Evolutionary conservation across 2,797 vertebrate genomes (phyloP).

Genomic region (Hydrophis major): DNA sequence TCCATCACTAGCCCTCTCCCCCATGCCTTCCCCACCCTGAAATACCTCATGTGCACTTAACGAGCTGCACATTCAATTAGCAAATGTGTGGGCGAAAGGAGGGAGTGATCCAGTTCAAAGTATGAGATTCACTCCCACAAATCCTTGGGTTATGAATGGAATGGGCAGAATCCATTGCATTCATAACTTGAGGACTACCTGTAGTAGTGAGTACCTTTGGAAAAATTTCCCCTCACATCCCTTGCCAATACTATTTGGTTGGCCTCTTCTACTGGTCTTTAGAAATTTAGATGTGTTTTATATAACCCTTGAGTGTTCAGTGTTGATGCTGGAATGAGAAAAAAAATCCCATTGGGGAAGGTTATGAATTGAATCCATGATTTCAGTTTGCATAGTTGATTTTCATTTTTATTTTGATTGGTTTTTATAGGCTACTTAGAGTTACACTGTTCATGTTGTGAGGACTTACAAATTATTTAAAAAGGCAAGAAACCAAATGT

Average conservation of each 20-base stretch:
- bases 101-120: too few species aligned
- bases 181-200: too few species aligned
- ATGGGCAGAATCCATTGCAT: too few species aligned
- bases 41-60: too few species aligned
- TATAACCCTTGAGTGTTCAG: not conserved
- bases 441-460: not conserved
- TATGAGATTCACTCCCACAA: too few species aligned
- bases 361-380: not conserved
- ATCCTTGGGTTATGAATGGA: too few species aligned
- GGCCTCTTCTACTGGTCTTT: not conserved
- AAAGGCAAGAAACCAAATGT: not conserved
- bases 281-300: not conserved
- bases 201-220: not conserved
- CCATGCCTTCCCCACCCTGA: too few species aligned
- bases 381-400: not conserved
- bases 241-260: not conserved
- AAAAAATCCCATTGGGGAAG: not conserved
- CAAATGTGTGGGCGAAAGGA: too few species aligned
- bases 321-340: not conserved
- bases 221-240: not conserved
- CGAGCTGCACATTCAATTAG: too few species aligned
- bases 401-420: not conserved
- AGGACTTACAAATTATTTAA: not conserved
- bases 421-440: not conserved
- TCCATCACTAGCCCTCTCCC: too few species aligned